phyloP scores from a whole-genome alignment of 2,888 invertebrate genomes.

The Chesias legatella region DNA sequence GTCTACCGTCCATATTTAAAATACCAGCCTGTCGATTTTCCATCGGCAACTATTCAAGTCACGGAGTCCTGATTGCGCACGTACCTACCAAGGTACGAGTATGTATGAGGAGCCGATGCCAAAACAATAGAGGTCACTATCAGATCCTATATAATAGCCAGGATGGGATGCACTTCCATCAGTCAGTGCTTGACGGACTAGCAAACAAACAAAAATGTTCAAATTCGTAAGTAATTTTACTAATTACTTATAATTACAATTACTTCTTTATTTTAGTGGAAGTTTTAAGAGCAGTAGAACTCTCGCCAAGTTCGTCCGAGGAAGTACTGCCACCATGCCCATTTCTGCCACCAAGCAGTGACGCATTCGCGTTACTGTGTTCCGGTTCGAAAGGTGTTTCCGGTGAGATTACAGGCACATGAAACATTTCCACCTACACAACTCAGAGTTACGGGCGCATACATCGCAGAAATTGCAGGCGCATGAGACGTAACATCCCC shows the following conservation, averaged over 20 bases:
- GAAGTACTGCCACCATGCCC: too few relatives aligned
- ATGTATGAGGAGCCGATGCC: conserved; percentile 60
- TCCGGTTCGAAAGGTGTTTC: too few relatives aligned
- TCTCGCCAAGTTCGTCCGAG: too few relatives aligned
- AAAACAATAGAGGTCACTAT: conserved; percentile 63
- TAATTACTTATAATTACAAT: conserved; percentile 4
- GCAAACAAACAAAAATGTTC: conserved; percentile 70
- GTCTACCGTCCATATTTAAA: conserved; percentile 2
- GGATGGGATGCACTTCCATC: conserved; percentile 42
- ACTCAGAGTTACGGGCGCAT: too few relatives aligned
- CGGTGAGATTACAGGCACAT: too few relatives aligned
- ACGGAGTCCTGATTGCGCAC: conserved; percentile 54
- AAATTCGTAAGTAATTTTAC: conserved; percentile 66
- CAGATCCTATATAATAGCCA: conserved; percentile 62
- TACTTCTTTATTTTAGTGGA: too few relatives aligned
- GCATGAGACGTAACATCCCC: too few relatives aligned
- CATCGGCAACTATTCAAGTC: conserved; percentile 53
- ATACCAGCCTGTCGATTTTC: conserved; percentile 46
- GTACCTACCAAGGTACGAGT: conserved; percentile 60
- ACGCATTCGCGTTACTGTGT: too few relatives aligned
- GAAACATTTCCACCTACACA: too few relatives aligned
- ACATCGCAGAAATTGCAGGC: too few relatives aligned
- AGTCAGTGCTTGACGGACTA: conserved; percentile 56
- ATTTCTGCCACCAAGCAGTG: too few relatives aligned
- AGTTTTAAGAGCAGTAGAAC: too few relatives aligned